Evolutionary conservation across 2,113 vertebrate genomes (phyloP).

Genomic region (Saimiri boliviensis): DNA sequence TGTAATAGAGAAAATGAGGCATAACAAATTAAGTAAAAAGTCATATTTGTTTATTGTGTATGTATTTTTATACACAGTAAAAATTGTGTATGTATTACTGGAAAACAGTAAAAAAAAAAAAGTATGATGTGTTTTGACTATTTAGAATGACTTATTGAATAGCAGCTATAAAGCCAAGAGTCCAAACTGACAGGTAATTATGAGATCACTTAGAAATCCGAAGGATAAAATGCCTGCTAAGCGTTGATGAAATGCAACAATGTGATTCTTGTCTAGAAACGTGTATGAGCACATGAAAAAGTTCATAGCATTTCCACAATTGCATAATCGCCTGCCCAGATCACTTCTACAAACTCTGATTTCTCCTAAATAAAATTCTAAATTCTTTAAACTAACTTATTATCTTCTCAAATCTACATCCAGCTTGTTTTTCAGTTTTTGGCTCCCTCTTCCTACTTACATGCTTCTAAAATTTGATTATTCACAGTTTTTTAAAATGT

Average conservation of each 20-base stretch:
- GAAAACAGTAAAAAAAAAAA: too few relatives aligned
- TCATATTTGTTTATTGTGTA: too few relatives aligned
- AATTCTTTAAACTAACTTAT: not conserved
- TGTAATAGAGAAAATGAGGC: too few relatives aligned
- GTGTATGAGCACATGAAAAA: not conserved
- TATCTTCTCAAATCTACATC: too few relatives aligned
- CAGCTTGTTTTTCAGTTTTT: not conserved
- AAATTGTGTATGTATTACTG: too few relatives aligned
- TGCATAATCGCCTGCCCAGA: not conserved
- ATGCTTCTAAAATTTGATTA: not conserved
- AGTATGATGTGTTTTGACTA: too few relatives aligned
- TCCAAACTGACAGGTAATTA: too few relatives aligned
- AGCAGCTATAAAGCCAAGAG: too few relatives aligned
- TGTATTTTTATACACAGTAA: too few relatives aligned
- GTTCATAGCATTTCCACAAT: not conserved
- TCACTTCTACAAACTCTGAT: not conserved
- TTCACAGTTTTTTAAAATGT: not conserved
- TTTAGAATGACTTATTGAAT: too few relatives aligned
- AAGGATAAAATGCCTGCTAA: not conserved
- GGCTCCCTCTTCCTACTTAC: not conserved
- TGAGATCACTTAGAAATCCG: too few relatives aligned
- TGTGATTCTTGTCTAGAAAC: not conserved
- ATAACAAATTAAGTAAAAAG: too few relatives aligned
- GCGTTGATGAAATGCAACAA: not conserved
- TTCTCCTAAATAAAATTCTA: not conserved